Base-by-base conservation (phyloP, 53 echinoderm and acorn worm genomes). In the Arbacia lixula region DNA sequence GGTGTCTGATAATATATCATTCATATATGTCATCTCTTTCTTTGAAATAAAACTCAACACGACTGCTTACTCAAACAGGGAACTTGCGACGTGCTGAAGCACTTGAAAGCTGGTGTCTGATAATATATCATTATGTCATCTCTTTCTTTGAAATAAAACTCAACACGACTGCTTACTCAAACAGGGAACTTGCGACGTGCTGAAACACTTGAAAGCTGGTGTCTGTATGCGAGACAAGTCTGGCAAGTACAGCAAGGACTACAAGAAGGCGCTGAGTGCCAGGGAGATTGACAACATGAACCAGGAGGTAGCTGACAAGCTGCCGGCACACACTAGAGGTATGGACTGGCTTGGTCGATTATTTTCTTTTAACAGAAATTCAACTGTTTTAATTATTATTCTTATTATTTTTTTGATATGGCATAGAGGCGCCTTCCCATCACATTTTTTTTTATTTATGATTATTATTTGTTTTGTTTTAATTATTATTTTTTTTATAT, bases 181-280 rank as follows among this genome's bases (percentile, higher is more conserved):
- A 10, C 89, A 95, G 96, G 96, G 96, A 9, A 95, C 88, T 27
- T 93, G 96, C 76, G 96, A 95, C 37, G 96, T 95, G 11, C 72
- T 95, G 74, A 95, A 95, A 86, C 77, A 71, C 26, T 78, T 95
- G 12, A 84, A 77, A 52, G 91, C 93, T 0, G 93, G 87, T 22
- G 91, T 95, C 11, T 95, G 96, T 33, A 63, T 76, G 40, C 65
- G 86, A 22, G 93, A 96, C 35, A 81, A 72, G 31, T 73, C 93
- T 2, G 91, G 87, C 53, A 91, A 72, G 37, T 66, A 85, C 37
- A 62, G 60, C 83, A 96, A 91, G 83, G 89, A 90, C 43, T 93
- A 84, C 43, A 93, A 93, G 86, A 96, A 96, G 66, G 93, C 96
- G 0, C 55, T 89, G 68, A 91, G 87, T 21, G 96, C 96, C 31